A percentile compares a stretch with the other conserved stretches of the same genome.
phyloP scores from a whole-genome alignment of 1,140 invertebrate species.

The Drosophila sucinea region DNA sequence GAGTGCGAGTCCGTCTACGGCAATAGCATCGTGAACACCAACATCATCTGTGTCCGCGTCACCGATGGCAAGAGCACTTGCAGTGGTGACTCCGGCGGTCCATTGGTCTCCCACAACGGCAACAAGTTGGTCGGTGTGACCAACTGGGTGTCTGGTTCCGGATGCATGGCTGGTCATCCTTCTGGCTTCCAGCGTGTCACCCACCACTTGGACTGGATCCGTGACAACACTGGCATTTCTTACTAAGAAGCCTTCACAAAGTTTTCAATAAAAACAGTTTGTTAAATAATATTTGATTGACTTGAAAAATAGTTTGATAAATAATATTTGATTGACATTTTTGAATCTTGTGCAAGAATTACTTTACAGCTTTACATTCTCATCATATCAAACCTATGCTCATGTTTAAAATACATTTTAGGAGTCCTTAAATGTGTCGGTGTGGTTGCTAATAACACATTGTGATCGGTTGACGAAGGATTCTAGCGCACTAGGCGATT shows the following conservation, averaged over 20 bases:
- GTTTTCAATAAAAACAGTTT: too few relatives aligned
- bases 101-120: conserved; percentile 82
- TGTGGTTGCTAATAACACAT: too few relatives aligned
- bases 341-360: too few relatives aligned
- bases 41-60: conserved; percentile 54
- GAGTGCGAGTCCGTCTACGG: conserved; percentile 31
- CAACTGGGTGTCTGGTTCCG: conserved; percentile 50
- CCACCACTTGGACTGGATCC: conserved; percentile 84
- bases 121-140: conserved; percentile 83
- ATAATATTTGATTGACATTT: too few relatives aligned
- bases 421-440: too few relatives aligned
- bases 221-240: conserved; percentile 42
- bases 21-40: conserved; percentile 21
- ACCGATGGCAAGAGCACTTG: conserved; percentile 49
- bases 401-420: too few relatives aligned
- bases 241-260: background rate
- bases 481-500: too few relatives aligned
- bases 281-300: too few relatives aligned
- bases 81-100: conserved; percentile 84
- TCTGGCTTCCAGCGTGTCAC: conserved; percentile 84
- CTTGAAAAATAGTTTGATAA: too few relatives aligned
- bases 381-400: too few relatives aligned
- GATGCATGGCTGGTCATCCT: conserved; percentile 64
- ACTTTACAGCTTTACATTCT: too few relatives aligned
- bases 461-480: too few relatives aligned